Evolutionary conservation across 2,113 vertebrate species (phyloP).

Genomic region (Cyprinus carpio): DNA sequence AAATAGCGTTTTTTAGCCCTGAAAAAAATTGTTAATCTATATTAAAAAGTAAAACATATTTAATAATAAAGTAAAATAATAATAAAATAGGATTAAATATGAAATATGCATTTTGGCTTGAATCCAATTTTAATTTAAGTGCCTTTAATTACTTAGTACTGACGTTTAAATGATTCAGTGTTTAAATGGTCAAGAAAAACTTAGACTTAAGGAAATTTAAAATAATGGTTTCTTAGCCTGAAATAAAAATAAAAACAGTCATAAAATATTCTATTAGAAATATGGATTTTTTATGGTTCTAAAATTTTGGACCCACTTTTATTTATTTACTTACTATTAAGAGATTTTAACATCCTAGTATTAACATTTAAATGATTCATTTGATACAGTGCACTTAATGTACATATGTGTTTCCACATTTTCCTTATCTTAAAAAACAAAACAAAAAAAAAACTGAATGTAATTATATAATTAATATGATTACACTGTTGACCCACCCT

Average conservation of each 20-base stretch:
- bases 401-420: neutral
- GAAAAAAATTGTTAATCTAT: neutral
- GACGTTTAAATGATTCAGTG: neutral
- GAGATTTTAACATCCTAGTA: too few relatives aligned
- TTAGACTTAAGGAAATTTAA: neutral
- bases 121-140: neutral
- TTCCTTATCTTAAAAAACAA: too few relatives aligned
- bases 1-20: neutral
- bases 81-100: neutral
- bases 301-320: too few relatives aligned
- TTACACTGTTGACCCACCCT: neutral
- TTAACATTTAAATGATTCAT: neutral
- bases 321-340: too few relatives aligned
- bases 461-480: neutral
- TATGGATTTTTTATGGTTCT: too few relatives aligned
- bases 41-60: neutral
- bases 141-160: neutral
- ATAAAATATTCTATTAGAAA: neutral
- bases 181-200: neutral
- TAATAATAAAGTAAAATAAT: neutral
- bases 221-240: neutral
- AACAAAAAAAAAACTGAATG: too few relatives aligned
- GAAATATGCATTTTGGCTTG: neutral
- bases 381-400: neutral
- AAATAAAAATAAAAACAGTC: neutral